A percentile compares a stretch with the other conserved stretches of the same genome.
These are phyloP conservation scores for Dinocampus coccinellae DNA, from an alignment of 2,888 invertebrate species.

Conservation along the genomic window DNA sequence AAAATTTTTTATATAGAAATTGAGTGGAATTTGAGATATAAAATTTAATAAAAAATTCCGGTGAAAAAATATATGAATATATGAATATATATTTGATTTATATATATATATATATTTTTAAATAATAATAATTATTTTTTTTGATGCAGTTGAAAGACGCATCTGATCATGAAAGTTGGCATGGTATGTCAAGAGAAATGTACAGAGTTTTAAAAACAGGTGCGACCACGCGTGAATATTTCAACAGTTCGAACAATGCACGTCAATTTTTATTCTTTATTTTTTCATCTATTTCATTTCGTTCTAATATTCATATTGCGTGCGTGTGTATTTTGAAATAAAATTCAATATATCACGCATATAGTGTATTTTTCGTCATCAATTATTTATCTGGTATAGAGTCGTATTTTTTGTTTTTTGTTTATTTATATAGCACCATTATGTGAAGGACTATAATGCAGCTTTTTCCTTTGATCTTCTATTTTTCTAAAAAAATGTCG, in stretches of 20 bases:
- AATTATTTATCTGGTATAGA: not conserved
- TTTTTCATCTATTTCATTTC: not conserved
- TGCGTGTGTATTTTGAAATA: not conserved
- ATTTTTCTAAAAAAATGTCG: too few relatives aligned
- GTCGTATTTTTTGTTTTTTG: not conserved
- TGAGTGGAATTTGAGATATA: too few relatives aligned
- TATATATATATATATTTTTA: not conserved
- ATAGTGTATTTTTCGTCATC: not conserved
- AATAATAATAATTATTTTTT: not conserved
- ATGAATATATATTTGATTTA: too few relatives aligned
- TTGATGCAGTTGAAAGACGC: not conserved
- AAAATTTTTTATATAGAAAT: too few relatives aligned
- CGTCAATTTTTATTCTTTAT: conserved; percentile 2
- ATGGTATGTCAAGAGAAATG: not conserved
- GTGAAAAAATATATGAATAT: too few relatives aligned
- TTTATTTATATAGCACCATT: too few relatives aligned
- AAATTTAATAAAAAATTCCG: too few relatives aligned
- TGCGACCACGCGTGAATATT: conserved; percentile 25
- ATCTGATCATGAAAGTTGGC: not conserved
- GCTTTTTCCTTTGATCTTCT: too few relatives aligned
- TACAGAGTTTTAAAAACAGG: conserved; percentile 12
- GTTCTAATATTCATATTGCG: not conserved
- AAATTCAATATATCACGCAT: not conserved
- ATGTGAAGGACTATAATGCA: too few relatives aligned
- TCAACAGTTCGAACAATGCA: conserved; percentile 9